A percentile compares a stretch with the other conserved stretches of the same genome.
Evolutionary conservation across 2,113 vertebrate genomes (phyloP).

Genomic region (Cochlearius cochlearius): DNA sequence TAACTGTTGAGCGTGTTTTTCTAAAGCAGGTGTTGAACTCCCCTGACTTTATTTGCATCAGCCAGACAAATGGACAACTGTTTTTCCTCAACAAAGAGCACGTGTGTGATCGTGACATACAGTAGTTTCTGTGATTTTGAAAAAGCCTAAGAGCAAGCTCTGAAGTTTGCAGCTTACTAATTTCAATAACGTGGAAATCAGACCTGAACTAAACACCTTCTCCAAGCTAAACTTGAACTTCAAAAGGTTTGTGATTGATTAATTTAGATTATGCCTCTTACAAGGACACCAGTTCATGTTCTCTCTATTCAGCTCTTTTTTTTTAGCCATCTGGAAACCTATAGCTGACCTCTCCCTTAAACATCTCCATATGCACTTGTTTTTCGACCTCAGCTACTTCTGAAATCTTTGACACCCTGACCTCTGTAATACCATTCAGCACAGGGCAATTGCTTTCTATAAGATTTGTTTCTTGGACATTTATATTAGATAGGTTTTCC

Average conservation of each 20-base stretch:
- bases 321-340: not conserved
- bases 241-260: not conserved
- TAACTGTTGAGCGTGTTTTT: not conserved
- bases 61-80: not conserved
- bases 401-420: not conserved
- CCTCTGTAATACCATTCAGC: not conserved
- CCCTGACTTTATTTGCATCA: not conserved
- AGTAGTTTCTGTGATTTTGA: not conserved
- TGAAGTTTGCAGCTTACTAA: not conserved
- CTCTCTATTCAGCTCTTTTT: not conserved
- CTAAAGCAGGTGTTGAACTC: slow-evolving; percentile 28
- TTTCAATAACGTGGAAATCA: not conserved
- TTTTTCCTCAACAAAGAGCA: not conserved
- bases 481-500: not conserved
- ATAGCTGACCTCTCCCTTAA: not conserved
- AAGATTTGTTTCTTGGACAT: not conserved
- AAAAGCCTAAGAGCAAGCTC: not conserved
- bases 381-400: not conserved
- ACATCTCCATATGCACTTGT: not conserved
- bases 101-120: not conserved
- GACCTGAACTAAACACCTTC: not conserved
- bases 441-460: not conserved
- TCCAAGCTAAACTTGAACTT: not conserved
- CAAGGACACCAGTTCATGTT: not conserved
- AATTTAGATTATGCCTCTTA: not conserved